phyloP scores from a whole-genome alignment of 2,113 vertebrate species.

The Himantopus leucocephalus region DNA sequence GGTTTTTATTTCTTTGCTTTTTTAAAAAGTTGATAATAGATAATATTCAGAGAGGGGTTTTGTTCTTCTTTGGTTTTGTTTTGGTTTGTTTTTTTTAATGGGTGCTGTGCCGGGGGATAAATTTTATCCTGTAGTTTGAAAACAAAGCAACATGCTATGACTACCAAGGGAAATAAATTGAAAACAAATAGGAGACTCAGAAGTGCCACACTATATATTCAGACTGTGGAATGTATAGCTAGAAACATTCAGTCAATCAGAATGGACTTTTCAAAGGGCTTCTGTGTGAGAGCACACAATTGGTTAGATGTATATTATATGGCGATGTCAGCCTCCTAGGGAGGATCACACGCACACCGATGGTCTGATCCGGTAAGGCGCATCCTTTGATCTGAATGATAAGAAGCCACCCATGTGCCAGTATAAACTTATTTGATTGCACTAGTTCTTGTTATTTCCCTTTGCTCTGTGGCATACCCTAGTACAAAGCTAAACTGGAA shows the following conservation, averaged over 20 bases:
- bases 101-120: not conserved
- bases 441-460: not conserved
- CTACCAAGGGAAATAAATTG: not conserved
- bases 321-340: not conserved
- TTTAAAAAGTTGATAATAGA: not conserved
- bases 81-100: not conserved
- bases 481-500: slow-evolving; percentile 6
- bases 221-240: not conserved
- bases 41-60: fast-evolving
- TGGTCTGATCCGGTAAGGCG: not conserved
- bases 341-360: not conserved
- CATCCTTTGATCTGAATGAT: not conserved
- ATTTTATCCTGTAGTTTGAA: not conserved
- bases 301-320: not conserved
- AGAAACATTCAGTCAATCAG: fast-evolving
- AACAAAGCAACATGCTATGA: fast-evolving
- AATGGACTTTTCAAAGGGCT: not conserved
- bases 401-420: not conserved
- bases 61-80: not conserved
- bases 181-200: not conserved
- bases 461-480: not conserved
- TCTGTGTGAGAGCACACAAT: not conserved
- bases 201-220: not conserved
- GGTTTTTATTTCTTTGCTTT: not conserved
- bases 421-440: not conserved